Evolutionary conservation across 2,113 vertebrate species (phyloP).

Genomic region (Entomyzon cyanotis): DNA sequence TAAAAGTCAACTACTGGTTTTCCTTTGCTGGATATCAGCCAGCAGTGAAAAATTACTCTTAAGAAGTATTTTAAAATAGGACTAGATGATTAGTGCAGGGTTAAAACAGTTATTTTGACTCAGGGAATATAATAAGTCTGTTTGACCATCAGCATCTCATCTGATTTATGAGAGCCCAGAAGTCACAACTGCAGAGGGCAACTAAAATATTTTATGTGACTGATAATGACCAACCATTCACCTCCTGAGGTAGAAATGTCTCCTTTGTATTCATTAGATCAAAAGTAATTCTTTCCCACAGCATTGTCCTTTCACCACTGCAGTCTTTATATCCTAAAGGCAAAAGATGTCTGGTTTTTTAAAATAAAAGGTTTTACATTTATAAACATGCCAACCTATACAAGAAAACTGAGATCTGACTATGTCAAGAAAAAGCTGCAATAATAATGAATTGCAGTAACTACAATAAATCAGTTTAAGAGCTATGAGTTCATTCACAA

Average conservation of each 20-base stretch:
- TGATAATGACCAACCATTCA: slow-evolving; percentile 31
- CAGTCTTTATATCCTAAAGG: background rate
- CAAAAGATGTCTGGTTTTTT: background rate
- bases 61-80: background rate
- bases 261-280: slow-evolving; percentile 45
- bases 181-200: slow-evolving; percentile 19
- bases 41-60: background rate
- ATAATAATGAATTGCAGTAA: background rate
- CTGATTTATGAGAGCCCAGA: slow-evolving; percentile 35
- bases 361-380: background rate
- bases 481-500: background rate
- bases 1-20: background rate
- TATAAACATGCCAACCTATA: background rate
- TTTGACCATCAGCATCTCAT: slow-evolving; percentile 10
- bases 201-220: slow-evolving; percentile 39
- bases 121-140: background rate
- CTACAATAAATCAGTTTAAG: background rate
- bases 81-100: background rate
- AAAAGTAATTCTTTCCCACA: background rate
- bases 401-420: background rate
- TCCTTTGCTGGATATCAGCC: background rate
- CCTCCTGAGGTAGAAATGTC: background rate
- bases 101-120: background rate
- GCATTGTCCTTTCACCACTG: background rate
- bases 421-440: background rate